Percentiles rank a stretch among this genome's conserved stretches.
phyloP scores from a whole-genome alignment of 2,797 vertebrate species.

The Coracias cyanogaster region DNA sequence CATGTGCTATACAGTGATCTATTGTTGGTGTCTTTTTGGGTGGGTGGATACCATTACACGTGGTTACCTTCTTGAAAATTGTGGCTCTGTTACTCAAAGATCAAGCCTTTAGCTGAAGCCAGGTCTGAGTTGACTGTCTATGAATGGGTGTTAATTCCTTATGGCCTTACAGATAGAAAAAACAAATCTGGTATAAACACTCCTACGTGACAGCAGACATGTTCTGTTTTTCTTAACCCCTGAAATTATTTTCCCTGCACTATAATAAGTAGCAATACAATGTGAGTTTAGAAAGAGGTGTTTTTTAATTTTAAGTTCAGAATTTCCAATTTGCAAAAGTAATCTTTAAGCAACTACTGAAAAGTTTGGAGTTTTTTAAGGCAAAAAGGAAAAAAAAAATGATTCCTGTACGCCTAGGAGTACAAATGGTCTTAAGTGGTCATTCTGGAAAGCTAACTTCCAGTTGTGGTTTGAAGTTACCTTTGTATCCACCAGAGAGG shows the following conservation, averaged over 20 bases:
- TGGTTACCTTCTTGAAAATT: neutral
- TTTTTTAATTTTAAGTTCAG: neutral
- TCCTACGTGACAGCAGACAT: neutral
- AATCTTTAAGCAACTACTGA: neutral
- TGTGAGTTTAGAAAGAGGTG: neutral
- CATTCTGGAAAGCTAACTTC: neutral
- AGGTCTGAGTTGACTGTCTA: neutral
- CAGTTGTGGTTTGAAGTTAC: neutral
- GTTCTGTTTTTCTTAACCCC: neutral
- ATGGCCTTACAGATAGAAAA: neutral
- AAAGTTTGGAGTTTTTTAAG: neutral
- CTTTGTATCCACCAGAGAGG: neutral
- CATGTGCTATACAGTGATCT: neutral
- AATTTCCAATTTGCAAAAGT: neutral
- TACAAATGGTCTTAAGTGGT: neutral
- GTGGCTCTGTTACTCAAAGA: neutral
- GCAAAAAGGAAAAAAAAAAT: neutral
- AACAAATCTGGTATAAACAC: neutral
- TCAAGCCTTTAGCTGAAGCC: neutral
- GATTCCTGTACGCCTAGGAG: neutral
- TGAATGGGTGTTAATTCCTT: neutral
- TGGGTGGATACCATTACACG: fast-evolving
- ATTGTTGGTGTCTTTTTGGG: neutral
- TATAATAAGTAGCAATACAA: neutral
- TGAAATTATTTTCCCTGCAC: neutral